Conservation (phyloP, 2,888 invertebrate species). For the Arge pagana region DNA sequence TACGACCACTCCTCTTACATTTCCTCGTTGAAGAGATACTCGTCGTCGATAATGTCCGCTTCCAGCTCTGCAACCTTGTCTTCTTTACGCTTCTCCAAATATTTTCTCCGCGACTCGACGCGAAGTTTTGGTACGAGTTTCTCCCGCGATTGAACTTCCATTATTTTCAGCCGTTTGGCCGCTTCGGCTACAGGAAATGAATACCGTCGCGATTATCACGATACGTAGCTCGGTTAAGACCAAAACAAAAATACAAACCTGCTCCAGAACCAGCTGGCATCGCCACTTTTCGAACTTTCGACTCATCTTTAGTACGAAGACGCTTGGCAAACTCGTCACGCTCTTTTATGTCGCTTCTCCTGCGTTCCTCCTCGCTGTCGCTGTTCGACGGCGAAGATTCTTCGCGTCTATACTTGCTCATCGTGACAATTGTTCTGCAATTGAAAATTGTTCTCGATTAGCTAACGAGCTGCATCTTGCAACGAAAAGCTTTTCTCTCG, state of each 20-base stretch:
- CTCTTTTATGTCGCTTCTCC: conserved; percentile 84
- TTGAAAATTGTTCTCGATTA: too few species aligned
- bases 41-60: conserved; percentile 94
- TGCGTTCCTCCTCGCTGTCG: conserved; percentile 80
- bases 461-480: too few species aligned
- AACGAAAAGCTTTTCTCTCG: too few species aligned
- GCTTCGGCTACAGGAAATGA: conserved; percentile 69
- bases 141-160: conserved; percentile 84
- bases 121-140: conserved; percentile 87
- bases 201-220: neutral
- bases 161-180: conserved; percentile 78
- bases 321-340: conserved; percentile 93
- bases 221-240: neutral
- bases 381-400: conserved; percentile 63
- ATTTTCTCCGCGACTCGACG: conserved; percentile 88
- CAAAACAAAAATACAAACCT: conserved; percentile 31
- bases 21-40: conserved; percentile 88
- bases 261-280: conserved; percentile 49
- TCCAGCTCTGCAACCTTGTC: conserved; percentile 96
- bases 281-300: conserved; percentile 78
- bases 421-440: too few species aligned
- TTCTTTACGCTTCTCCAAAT: conserved; percentile 93
- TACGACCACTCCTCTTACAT: conserved; percentile 64
- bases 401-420: conserved; percentile 56
- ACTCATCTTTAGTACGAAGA: conserved; percentile 87